phyloP scores from a whole-genome alignment of 2,797 vertebrate species.

The Alectoris magna region DNA sequence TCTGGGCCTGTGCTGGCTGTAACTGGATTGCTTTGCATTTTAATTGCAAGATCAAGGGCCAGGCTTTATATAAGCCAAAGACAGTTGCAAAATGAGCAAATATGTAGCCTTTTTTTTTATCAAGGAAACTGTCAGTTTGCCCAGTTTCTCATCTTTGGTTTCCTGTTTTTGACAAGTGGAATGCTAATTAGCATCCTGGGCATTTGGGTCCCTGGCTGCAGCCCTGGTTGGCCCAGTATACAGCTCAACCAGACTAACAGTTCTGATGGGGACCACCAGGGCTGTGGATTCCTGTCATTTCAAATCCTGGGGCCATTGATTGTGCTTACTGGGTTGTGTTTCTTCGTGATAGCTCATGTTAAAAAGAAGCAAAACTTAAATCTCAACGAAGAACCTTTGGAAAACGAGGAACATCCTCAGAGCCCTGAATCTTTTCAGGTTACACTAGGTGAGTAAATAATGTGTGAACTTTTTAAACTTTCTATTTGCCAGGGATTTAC shows the following conservation, averaged over 20 bases:
- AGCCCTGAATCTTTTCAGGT: slow-evolving; percentile 75
- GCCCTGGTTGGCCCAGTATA: slow-evolving; percentile 40
- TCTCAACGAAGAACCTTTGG: slow-evolving; percentile 59
- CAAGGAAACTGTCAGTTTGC: slow-evolving; percentile 80
- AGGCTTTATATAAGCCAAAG: slow-evolving; percentile 70
- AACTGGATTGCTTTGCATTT: slow-evolving; percentile 72
- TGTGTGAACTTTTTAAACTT: background rate
- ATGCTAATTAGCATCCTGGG: slow-evolving; percentile 83
- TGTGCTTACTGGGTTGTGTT: slow-evolving; percentile 82
- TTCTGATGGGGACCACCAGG: slow-evolving; percentile 45
- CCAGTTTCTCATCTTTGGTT: slow-evolving; percentile 83
- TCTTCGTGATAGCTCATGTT: slow-evolving; percentile 82
- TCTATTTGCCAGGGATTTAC: background rate
- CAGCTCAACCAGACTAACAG: slow-evolving; percentile 67
- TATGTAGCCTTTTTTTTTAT: slow-evolving; percentile 73
- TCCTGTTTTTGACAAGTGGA: slow-evolving; percentile 82
- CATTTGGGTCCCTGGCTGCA: slow-evolving; percentile 83
- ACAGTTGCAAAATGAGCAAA: slow-evolving; percentile 55
- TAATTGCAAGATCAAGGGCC: slow-evolving; percentile 80
- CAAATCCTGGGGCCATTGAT: slow-evolving; percentile 85
- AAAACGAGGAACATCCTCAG: slow-evolving; percentile 69
- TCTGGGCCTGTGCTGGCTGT: slow-evolving; percentile 74
- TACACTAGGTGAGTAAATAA: slow-evolving; percentile 79
- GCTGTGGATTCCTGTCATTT: slow-evolving; percentile 81
- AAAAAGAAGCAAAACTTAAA: slow-evolving; percentile 79